Percentiles rank a stretch among this genome's conserved stretches.
Conservation (phyloP, 2,888 invertebrate genomes). For the Phorcus lineatus region DNA sequence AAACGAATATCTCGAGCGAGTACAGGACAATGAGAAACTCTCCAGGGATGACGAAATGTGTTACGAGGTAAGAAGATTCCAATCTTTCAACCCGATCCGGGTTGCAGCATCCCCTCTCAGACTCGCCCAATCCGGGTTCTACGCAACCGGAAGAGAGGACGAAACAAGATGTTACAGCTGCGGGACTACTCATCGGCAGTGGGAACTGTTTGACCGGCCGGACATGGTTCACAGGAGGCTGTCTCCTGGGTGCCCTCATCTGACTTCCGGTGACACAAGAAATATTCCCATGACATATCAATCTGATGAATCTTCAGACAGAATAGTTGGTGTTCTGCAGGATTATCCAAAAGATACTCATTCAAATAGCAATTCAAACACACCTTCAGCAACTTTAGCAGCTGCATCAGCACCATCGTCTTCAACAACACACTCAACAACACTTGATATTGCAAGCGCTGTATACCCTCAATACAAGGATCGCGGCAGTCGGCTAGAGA, state of each 20-base stretch:
- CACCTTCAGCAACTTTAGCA: background rate
- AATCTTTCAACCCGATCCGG: background rate
- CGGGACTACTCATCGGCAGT: constrained; percentile 36
- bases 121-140: constrained; percentile 53
- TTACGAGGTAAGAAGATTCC: background rate
- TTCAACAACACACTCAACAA: too few relatives aligned
- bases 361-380: background rate
- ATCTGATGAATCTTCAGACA: background rate
- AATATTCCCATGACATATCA: background rate
- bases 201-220: constrained; percentile 41
- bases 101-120: constrained; percentile 34
- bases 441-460: constrained; percentile 30
- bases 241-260: constrained; percentile 42
- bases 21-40: background rate
- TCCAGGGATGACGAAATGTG: constrained; percentile 1
- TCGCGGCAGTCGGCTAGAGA: background rate
- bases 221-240: constrained; percentile 38
- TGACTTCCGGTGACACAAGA: constrained; percentile 18
- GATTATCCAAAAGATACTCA: background rate
- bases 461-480: constrained; percentile 29
- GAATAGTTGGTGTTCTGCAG: background rate
- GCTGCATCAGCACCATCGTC: background rate
- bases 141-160: constrained; percentile 43
- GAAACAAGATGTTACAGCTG: constrained; percentile 47
- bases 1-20: background rate